phyloP scores from a whole-genome alignment of 2,113 vertebrate species.

The Crotalus tigris region DNA sequence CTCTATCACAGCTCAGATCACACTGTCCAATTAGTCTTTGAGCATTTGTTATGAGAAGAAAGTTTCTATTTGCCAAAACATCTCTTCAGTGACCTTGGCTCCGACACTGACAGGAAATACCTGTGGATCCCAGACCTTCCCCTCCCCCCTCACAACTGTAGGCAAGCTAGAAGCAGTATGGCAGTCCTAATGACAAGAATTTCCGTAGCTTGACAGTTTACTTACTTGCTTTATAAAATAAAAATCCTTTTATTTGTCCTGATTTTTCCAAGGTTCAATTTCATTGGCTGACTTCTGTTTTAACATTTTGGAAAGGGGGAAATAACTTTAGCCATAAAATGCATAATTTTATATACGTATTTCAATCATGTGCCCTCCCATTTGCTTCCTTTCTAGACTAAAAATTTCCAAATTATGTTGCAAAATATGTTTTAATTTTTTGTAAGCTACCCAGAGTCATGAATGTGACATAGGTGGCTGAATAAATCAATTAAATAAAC shows the following conservation, averaged over 20 bases:
- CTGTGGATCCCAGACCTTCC: too few species aligned
- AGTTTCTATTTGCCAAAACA: too few species aligned
- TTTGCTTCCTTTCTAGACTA: not conserved
- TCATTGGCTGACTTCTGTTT: not conserved
- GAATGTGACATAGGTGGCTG: not conserved
- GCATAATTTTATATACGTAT: not conserved
- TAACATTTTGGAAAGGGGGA: not conserved
- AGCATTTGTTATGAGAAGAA: too few species aligned
- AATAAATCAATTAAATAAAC: not conserved
- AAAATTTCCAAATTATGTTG: not conserved
- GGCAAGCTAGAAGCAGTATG: too few species aligned
- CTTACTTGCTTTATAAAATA: not conserved
- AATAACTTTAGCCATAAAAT: not conserved
- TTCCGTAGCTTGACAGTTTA: not conserved
- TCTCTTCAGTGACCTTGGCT: too few species aligned
- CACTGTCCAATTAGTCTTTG: too few species aligned
- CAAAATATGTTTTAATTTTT: not conserved
- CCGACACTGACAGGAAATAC: too few species aligned
- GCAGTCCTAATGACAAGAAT: too few species aligned
- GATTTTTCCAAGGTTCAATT: not conserved
- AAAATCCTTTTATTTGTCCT: not conserved
- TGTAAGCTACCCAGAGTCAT: not conserved
- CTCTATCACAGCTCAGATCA: too few species aligned
- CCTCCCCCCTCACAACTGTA: too few species aligned
- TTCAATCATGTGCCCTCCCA: not conserved